phyloP scores from a whole-genome alignment of 2,797 vertebrate genomes.

The Anabas testudineus region DNA sequence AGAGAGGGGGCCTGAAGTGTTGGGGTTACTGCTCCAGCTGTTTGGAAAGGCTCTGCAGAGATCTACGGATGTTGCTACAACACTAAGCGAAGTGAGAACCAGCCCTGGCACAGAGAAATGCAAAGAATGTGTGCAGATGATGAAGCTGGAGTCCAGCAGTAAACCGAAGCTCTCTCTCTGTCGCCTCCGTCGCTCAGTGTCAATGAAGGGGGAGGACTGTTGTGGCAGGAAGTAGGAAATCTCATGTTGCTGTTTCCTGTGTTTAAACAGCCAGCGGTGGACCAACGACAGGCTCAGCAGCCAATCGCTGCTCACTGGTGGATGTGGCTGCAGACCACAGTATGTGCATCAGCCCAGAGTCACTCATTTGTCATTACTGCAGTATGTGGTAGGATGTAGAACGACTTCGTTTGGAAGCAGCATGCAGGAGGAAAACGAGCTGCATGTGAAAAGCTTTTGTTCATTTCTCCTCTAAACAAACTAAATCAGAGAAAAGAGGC shows the following conservation, averaged over 20 bases:
- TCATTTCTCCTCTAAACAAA: too few species aligned
- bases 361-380: constrained; percentile 28
- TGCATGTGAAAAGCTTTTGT: too few species aligned
- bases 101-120: constrained; percentile 49
- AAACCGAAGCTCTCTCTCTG: constrained; percentile 59
- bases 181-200: constrained; percentile 20
- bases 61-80: constrained; percentile 61
- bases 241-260: constrained; percentile 36
- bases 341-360: constrained; percentile 41
- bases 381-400: constrained; percentile 7
- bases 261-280: constrained; percentile 47
- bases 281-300: constrained; percentile 40
- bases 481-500: too few species aligned
- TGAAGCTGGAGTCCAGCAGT: constrained; percentile 56
- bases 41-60: constrained; percentile 56
- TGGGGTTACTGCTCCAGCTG: constrained; percentile 59
- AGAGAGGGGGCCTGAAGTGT: constrained; percentile 45
- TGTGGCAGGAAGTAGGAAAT: constrained; percentile 51
- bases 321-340: constrained; percentile 55
- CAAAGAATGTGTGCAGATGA: constrained; percentile 65
- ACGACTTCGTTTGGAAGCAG: too few species aligned
- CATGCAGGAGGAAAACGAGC: too few species aligned
- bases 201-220: constrained; percentile 34
- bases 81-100: constrained; percentile 58
- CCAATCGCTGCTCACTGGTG: constrained; percentile 53